Evolutionary conservation across 2,113 vertebrate genomes (phyloP), one percentile per base, ranked within the genome.

Genomic region (Trematomus loennbergii): DNA sequence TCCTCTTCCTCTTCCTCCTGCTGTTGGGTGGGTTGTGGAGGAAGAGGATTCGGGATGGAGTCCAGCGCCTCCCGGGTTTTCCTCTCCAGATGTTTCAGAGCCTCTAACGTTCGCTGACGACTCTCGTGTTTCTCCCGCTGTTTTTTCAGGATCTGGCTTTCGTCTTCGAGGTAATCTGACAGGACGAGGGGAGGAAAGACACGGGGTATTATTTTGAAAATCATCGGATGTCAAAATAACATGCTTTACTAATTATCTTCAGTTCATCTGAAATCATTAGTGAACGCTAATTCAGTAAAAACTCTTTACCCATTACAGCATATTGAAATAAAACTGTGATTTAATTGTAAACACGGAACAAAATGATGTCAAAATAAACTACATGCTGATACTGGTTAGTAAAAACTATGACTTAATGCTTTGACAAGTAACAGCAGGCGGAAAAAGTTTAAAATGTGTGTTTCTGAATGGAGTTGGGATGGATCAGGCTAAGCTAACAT

Each of bases 161-260:
- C 82, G 0, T 86, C 62, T 5, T 92, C 73, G 0, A 95, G 82
- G 13, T 92, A 86, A 74, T 95, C 94, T 72, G 72, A 75, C 16
- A 33, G 17, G 40, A 13, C 17, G 12, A 70, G 16, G 9, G 52
- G 18, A 58, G 59, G 12, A 61, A 9, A 57, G 6, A 65, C 12
- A 46, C 1, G 58, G 2, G 0, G 1, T 15, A 5, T 66, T 25
- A 71, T 70, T 58, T 25, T 2, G 61, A 4, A 50, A 58, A 29
- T 54, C 0, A 66, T 50, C 46, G 11, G 15, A 0, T 45, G 20
- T 12, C 22, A 66, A 15, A 58, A 22, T 55, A 15, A 15, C 22
- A 61, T 11, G 4, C 36, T 57, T 36, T 8, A 5, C 1, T 67
- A 9, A 60, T 33, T 5, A 25, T 43, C 25, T 29, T 29, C 62